These are phyloP conservation scores for Pheosia gnoma DNA, from an alignment of 2,888 invertebrate genomes.

Conservation along the genomic window DNA sequence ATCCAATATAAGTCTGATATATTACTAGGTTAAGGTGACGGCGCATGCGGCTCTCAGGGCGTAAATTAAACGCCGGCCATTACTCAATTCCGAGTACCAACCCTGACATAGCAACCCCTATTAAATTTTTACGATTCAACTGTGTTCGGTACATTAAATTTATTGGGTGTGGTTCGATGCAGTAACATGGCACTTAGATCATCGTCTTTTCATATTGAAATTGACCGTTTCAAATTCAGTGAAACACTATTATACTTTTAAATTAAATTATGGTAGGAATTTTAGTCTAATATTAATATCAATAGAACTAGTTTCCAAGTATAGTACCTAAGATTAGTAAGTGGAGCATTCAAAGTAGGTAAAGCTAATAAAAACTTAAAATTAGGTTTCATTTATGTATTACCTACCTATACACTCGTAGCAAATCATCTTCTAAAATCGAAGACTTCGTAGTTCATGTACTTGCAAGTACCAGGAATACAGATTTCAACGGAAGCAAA, in stretches of 20 bases:
- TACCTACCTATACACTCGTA: too few relatives aligned
- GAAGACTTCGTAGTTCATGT: too few relatives aligned
- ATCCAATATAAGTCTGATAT: constrained; percentile 16
- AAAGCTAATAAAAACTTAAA: too few relatives aligned
- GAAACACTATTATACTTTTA: too few relatives aligned
- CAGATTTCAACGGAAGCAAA: not conserved
- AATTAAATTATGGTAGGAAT: too few relatives aligned
- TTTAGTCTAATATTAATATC: too few relatives aligned
- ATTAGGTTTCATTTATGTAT: too few relatives aligned
- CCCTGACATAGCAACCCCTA: constrained; percentile 29
- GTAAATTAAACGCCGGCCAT: constrained; percentile 41
- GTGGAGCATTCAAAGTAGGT: too few relatives aligned
- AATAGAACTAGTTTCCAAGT: too few relatives aligned
- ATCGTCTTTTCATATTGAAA: not conserved
- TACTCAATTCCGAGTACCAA: constrained; percentile 33
- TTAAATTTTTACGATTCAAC: constrained; percentile 41
- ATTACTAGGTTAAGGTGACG: constrained; percentile 20
- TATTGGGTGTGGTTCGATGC: constrained; percentile 23
- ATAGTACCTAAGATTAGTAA: too few relatives aligned
- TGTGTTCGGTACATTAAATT: constrained; percentile 35
- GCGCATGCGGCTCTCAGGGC: constrained; percentile 11
- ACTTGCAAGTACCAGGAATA: not conserved
- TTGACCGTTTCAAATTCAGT: not conserved
- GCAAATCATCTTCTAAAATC: too few relatives aligned
- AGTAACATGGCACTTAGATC: not conserved